phyloP scores from a whole-genome alignment of 2,888 invertebrate genomes.

The Orthosia gracilis region DNA sequence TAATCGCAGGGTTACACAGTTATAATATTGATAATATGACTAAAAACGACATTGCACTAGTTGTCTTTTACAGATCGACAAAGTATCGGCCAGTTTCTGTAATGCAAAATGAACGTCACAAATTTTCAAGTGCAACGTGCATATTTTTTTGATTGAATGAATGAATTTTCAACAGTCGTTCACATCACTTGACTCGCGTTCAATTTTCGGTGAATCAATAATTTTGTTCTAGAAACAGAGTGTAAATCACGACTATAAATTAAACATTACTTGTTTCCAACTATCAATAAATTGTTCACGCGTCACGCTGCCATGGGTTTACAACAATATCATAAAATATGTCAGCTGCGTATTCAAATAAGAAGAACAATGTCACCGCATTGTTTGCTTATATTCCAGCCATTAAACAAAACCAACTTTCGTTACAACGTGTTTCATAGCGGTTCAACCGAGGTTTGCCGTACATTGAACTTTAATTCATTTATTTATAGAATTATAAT shows the following conservation, averaged over 20 bases:
- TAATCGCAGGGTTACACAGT: not conserved
- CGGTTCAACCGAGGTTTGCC: not conserved
- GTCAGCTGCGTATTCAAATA: not conserved
- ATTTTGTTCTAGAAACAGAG: not conserved
- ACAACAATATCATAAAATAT: constrained; percentile 11
- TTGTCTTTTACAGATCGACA: not conserved
- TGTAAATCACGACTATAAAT: not conserved
- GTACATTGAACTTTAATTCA: constrained; percentile 4
- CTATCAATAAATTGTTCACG: not conserved
- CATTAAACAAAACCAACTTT: constrained; percentile 20
- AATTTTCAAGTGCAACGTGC: too few relatives aligned
- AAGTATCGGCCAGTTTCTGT: not conserved
- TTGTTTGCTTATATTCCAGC: constrained; percentile 8
- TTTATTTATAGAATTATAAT: constrained; percentile 1
- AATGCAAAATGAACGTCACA: not conserved
- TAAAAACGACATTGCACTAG: too few relatives aligned
- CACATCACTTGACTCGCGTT: not conserved
- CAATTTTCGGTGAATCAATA: too few relatives aligned
- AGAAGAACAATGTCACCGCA: constrained; percentile 1
- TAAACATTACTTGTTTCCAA: too few relatives aligned
- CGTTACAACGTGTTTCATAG: constrained; percentile 28
- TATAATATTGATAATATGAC: not conserved
- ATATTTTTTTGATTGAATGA: not conserved
- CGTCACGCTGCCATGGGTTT: not conserved
- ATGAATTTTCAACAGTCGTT: not conserved